Evolutionary conservation across 64 coral and sea anemone species (phyloP).

Genomic region (Trachythela sp.): DNA sequence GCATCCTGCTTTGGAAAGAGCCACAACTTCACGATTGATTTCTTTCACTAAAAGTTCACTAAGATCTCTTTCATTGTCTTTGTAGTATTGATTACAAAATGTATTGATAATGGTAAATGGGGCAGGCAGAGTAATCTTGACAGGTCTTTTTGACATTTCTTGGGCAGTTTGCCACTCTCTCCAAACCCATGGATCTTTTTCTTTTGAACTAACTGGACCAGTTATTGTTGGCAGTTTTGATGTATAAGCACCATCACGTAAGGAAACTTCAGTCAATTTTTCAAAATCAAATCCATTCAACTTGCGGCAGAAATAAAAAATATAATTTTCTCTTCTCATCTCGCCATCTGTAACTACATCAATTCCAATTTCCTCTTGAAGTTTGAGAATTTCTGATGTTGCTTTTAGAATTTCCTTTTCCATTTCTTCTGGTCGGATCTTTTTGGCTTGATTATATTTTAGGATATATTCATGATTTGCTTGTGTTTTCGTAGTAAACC

Average conservation of each 20-base stretch:
- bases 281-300: conserved; percentile 77
- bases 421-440: background rate
- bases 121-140: conserved; percentile 77
- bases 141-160: background rate
- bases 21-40: conserved; percentile 63
- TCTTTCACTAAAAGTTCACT: conserved; percentile 29
- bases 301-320: conserved; percentile 68
- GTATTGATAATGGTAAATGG: conserved; percentile 68
- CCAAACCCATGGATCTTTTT: conserved; percentile 34
- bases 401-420: conserved; percentile 39
- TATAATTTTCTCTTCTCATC: conserved; percentile 65
- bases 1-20: conserved; percentile 58
- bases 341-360: conserved; percentile 84
- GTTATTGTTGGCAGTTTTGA: conserved; percentile 51
- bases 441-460: background rate
- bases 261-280: conserved; percentile 36
- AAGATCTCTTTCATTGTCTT: conserved; percentile 31
- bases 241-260: conserved; percentile 49
- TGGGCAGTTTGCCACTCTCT: conserved; percentile 63
- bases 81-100: conserved; percentile 53
- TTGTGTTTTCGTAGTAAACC: background rate
- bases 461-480: background rate
- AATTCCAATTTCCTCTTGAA: conserved; percentile 46
- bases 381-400: conserved; percentile 34
- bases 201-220: conserved; percentile 19